Evolutionary conservation across 2,113 vertebrate species (phyloP).

Genomic region (Bungarus multicinctus): DNA sequence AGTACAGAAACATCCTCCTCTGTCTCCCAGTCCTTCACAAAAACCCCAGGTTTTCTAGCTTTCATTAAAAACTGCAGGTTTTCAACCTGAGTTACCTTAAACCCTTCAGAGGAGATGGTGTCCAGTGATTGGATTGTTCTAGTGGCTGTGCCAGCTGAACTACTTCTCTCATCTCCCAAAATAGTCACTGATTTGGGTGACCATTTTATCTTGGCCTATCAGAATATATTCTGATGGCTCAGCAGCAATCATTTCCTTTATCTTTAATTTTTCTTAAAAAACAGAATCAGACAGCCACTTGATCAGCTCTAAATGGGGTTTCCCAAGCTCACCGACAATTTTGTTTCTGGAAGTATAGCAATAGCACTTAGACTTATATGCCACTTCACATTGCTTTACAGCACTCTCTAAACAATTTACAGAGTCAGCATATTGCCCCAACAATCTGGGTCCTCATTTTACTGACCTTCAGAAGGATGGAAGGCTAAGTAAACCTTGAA

Average conservation of each 20-base stretch:
- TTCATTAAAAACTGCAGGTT: background rate
- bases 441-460: no score
- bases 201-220: background rate
- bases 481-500: no score
- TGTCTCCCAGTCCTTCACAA: background rate
- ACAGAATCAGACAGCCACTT: background rate
- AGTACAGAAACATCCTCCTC: background rate
- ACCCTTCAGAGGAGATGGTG: background rate
- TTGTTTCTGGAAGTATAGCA: background rate
- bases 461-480: no score
- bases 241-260: background rate
- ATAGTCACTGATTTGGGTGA: background rate
- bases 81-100: background rate
- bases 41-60: background rate
- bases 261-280: background rate
- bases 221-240: background rate
- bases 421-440: no score
- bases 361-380: no score
- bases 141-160: background rate
- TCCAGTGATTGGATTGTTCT: background rate
- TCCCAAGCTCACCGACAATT: background rate
- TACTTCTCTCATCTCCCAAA: background rate
- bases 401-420: no score
- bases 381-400: no score
- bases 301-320: background rate